Evolutionary conservation across 2,888 invertebrate species (phyloP), one percentile per base, ranked within the genome.

Genomic region (Petrolisthes manimaculis): DNA sequence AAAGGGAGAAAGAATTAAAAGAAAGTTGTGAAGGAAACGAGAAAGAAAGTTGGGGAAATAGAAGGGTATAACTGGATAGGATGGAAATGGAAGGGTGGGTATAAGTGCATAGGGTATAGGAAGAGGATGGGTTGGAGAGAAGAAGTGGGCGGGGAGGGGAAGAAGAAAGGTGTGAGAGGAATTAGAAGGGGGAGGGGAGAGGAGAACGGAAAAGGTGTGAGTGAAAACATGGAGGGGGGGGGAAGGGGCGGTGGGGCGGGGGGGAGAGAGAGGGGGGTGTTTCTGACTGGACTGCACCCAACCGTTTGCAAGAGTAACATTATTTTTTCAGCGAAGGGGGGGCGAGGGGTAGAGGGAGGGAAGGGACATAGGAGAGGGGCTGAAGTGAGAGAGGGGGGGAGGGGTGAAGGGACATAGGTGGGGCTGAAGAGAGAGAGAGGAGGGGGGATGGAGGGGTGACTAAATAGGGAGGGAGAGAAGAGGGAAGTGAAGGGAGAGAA

Each of bases 231-330:
- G 14, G 14, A 67, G 14, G 9, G 14, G 14, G 67, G 9, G 14
- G 67, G 8, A 14, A 67, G 14, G 67, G 67, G 14, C 9, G 6
- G 24, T n/a, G n/a, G 24, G 5, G 8, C n/a, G 77, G 77, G 8
- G 53, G 12, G 77, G 77, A 77, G 77, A n/a, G 37, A 37, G 77
- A 6, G 77, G 53, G 77, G 53, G 77, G 9, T 8, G n/a, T n/a
- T n/a, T n/a, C n/a, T n/a, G n/a, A n/a, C n/a, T n/a, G n/a, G n/a
- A 14, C 12, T 18, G 9, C 71, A 5, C n/a, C 77, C 77, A 51
- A 5, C 77, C 37, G 77, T 8, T n/a, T 77, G 77, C 77, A 77
- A 77, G 5, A 71, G 71, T 71, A 71, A n/a, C 71, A 71, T 77
- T 77, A 53, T 37, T 37, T 37, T 77, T 77, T 77, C 51, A 53